These are phyloP conservation scores for Oryzias melastigma DNA, from an alignment of 2,113 vertebrate species.

Conservation along the genomic window DNA sequence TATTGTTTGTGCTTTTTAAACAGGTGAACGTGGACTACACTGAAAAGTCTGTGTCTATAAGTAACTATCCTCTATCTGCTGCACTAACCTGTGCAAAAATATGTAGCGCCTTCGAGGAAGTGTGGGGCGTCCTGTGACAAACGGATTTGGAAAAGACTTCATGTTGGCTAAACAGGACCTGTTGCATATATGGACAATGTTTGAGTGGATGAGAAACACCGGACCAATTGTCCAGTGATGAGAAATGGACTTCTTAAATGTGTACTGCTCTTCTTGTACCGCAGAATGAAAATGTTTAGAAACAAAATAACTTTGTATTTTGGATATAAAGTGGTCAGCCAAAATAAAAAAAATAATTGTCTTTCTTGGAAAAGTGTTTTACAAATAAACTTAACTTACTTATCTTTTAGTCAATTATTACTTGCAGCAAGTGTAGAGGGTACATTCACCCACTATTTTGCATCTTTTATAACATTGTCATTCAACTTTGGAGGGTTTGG, in stretches of 20 bases:
- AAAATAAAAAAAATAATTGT: background rate
- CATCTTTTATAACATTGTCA: too few relatives aligned
- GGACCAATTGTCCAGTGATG: constrained; percentile 2
- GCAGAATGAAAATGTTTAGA: constrained; percentile 7
- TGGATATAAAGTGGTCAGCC: constrained; percentile 1
- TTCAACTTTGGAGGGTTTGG: too few relatives aligned
- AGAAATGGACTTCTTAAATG: constrained; percentile 5
- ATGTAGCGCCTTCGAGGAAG: constrained; percentile 94
- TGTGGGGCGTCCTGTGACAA: constrained; percentile 88
- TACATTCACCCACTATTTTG: constrained; percentile 25
- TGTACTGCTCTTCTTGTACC: background rate
- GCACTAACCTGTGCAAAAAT: constrained; percentile 95
- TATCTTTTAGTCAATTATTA: constrained; percentile 18
- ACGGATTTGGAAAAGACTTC: background rate
- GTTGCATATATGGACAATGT: constrained; percentile 7
- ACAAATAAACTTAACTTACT: background rate
- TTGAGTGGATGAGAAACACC: constrained; percentile 20
- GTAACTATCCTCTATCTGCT: constrained; percentile 95
- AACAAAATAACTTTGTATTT: background rate
- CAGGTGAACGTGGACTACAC: constrained; percentile 91
- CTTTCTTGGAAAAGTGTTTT: background rate
- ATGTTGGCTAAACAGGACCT: background rate
- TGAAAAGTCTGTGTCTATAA: constrained; percentile 91
- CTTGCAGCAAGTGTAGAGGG: background rate
- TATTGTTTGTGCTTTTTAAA: constrained; percentile 1